A percentile compares a stretch with the other conserved stretches of the same genome.
phyloP scores from a whole-genome alignment of 1,140 invertebrate genomes.

The Polypedilum vanderplanki region DNA sequence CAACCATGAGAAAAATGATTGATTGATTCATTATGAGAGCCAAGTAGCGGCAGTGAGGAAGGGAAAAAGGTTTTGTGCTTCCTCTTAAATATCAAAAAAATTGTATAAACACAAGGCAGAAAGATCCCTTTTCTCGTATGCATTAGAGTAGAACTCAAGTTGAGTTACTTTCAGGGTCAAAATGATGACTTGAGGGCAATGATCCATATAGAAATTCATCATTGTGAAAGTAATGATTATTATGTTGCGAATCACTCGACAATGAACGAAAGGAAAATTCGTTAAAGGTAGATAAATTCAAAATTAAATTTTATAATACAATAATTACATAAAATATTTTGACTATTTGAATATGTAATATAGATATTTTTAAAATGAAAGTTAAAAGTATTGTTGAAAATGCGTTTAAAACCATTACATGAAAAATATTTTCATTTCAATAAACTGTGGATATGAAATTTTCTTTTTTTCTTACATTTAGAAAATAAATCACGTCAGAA shows the following conservation, averaged over 20 bases:
- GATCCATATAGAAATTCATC: constrained; percentile 7
- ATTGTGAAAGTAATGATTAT: neutral
- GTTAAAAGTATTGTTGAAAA: too few species aligned
- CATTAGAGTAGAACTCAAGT: neutral
- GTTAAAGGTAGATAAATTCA: too few species aligned
- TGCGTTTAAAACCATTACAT: too few species aligned
- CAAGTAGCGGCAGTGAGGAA: neutral
- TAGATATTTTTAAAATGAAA: too few species aligned
- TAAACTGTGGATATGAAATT: too few species aligned
- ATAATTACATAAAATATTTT: too few species aligned
- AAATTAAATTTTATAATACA: too few species aligned
- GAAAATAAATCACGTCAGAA: constrained; percentile 2
- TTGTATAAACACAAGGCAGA: neutral
- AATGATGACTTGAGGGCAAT: neutral
- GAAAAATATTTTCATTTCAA: too few species aligned
- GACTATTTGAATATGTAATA: too few species aligned
- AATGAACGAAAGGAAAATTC: too few species aligned
- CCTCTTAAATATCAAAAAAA: too few species aligned
- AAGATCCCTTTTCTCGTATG: neutral
- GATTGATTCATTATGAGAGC: neutral
- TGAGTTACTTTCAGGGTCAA: neutral
- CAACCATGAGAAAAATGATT: constrained; percentile 9
- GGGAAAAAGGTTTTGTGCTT: neutral
- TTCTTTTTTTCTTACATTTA: too few species aligned
- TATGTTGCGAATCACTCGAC: neutral